Evolutionary conservation across 2,888 invertebrate genomes (phyloP).

Genomic region (Coenonympha arcania): DNA sequence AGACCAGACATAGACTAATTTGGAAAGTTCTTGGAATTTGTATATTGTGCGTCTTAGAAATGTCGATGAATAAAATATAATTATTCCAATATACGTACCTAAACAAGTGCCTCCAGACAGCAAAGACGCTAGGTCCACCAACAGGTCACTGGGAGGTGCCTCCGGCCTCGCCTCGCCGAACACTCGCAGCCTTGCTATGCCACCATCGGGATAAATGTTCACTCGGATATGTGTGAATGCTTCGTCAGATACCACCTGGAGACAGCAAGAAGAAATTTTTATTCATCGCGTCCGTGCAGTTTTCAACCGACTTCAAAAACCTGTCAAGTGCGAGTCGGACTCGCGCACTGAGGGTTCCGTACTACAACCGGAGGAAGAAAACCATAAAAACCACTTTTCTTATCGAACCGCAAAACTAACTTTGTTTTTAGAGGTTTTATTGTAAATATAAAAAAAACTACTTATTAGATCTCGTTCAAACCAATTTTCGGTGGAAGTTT

Average conservation of each 20-base stretch:
- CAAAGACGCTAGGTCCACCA: slow-evolving; percentile 69
- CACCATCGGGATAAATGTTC: slow-evolving; percentile 78
- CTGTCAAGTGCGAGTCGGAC: too few species aligned
- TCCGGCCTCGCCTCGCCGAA: slow-evolving; percentile 70
- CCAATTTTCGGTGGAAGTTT: too few species aligned
- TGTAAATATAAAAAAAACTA: too few species aligned
- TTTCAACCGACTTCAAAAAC: too few species aligned
- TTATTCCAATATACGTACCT: slow-evolving; percentile 37
- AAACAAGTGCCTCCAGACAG: slow-evolving; percentile 72
- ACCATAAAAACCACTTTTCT: too few species aligned
- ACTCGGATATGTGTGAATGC: slow-evolving; percentile 75
- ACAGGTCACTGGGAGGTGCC: slow-evolving; percentile 45
- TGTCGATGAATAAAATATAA: not conserved
- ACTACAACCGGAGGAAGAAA: too few species aligned
- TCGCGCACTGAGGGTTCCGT: too few species aligned
- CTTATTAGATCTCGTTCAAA: too few species aligned
- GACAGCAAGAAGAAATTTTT: not conserved
- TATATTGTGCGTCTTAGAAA: not conserved
- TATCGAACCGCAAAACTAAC: too few species aligned
- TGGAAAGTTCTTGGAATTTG: not conserved
- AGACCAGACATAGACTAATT: too few species aligned
- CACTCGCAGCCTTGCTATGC: slow-evolving; percentile 75
- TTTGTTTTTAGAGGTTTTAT: too few species aligned
- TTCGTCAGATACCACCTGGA: slow-evolving; percentile 60
- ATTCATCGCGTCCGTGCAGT: too few species aligned